Conservation (phyloP, 2,888 invertebrate genomes). For the Biston stratarius region DNA sequence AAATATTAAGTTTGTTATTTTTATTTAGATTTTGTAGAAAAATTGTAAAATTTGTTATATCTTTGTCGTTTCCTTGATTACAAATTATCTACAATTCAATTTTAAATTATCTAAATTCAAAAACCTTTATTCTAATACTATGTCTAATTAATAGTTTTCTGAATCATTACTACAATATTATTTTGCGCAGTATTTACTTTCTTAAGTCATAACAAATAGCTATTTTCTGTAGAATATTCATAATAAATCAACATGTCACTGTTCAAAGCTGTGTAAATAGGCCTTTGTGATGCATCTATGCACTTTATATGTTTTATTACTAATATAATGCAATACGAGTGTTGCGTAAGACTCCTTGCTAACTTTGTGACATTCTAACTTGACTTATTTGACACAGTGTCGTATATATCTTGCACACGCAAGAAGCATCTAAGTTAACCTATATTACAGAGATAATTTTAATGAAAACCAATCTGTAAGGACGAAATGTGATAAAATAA, state of each 20-base stretch:
- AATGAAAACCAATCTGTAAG: no score
- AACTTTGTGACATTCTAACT: slow-evolving; percentile 10
- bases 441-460: slow-evolving; percentile 1
- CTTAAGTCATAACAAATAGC: neutral
- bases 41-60: no score
- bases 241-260: neutral
- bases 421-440: slow-evolving; percentile 10
- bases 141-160: no score
- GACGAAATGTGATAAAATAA: no score
- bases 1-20: no score
- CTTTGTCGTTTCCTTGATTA: no score
- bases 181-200: no score
- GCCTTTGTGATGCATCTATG: slow-evolving; percentile 2
- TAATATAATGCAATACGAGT: neutral
- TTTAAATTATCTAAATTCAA: no score
- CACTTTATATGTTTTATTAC: slow-evolving; percentile 3
- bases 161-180: no score
- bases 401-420: slow-evolving; percentile 7
- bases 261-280: neutral
- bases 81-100: no score
- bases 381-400: slow-evolving; percentile 2
- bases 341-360: neutral
- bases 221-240: neutral
- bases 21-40: no score
- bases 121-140: no score